Base-by-base conservation (phyloP, 2,888 invertebrate species). In the Drosophila anomalata region DNA sequence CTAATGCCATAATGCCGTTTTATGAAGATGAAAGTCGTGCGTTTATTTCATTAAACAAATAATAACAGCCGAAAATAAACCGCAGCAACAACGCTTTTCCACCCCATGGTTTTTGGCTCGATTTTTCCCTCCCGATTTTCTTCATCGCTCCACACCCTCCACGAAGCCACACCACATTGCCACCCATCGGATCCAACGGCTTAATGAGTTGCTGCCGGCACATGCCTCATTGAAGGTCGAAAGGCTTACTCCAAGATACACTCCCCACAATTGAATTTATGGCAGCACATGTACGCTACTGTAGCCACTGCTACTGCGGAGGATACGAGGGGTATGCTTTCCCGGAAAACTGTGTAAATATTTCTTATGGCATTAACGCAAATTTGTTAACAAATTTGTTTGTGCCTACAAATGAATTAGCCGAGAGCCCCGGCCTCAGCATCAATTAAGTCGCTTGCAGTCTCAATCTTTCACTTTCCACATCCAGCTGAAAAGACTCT, bases 311-410 rank as follows among this genome's bases (percentile, higher is more conserved):
- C 12, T 33, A 33, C 33, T 33, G 1, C 2, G 41, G 24, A 36
- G 12, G 46, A 33, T 33, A 4, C 12, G 33, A n/a, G 14, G 36
- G 36, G 36, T 7, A 7, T n/a, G 7, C 9, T n/a, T 17, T 17
- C 3, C 20, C 41, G 2, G 29, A 33, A 46, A 73, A 55, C 62
- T 69, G 77, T 73, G 81, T 75, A 78, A 82, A 87, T 79, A 85
- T 82, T 82, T 76, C 82, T 85, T 71, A 82, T 67, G 74, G 85
- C 55, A 85, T 85, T 85, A 85, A 75, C 74, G 78, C 71, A 85
- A 85, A 88, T 88, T 88, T 85, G 84, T 88, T 88, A 85, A 87
- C 87, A 84, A 88, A 85, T 85, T 88, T 87, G 87, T 88, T 88
- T 88, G 83, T 75, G 87, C 84, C 73, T 76, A 84, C 84, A 87